Percentiles rank a stretch among this genome's conserved stretches.
Conservation (phyloP, 2,797 vertebrate species). For the Cossypha dichroa region DNA sequence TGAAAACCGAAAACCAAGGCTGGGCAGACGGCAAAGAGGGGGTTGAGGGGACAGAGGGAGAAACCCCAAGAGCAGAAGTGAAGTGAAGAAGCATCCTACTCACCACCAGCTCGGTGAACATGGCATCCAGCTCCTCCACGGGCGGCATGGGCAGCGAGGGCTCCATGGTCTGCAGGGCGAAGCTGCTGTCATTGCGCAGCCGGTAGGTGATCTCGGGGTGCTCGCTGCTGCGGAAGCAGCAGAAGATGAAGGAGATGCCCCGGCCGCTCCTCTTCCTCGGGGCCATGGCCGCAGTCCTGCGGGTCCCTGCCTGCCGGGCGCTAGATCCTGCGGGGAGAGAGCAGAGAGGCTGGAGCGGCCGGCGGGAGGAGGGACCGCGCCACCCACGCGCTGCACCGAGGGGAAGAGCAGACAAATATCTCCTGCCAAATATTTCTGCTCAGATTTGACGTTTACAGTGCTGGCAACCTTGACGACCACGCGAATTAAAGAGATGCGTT, state of each 20-base stretch:
- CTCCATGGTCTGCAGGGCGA: constrained; percentile 86
- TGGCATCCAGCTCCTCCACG: constrained; percentile 86
- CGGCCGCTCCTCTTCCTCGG: constrained; percentile 82
- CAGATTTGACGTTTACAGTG: constrained; percentile 10
- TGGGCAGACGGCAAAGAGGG: rapidly evolving
- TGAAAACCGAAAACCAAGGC: neutral
- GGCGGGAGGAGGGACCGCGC: neutral
- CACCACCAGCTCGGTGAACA: constrained; percentile 94
- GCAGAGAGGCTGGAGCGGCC: neutral
- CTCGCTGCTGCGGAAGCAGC: constrained; percentile 88
- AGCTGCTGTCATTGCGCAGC: constrained; percentile 87
- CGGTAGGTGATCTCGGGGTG: constrained; percentile 90
- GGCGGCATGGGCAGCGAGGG: constrained; percentile 86
- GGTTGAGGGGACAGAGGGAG: neutral
- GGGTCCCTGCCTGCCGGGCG: constrained; percentile 25
- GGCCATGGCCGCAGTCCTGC: constrained; percentile 79
- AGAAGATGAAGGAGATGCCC: constrained; percentile 89
- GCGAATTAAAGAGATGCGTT: neutral
- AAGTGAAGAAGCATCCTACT: constrained; percentile 19
- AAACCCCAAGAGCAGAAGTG: no score
- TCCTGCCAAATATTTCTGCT: constrained; percentile 42
- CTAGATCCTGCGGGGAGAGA: constrained; percentile 70
- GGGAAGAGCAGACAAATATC: neutral
- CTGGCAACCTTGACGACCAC: neutral
- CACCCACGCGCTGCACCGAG: neutral